Evolutionary conservation across 2,797 vertebrate genomes (phyloP).

Genomic region (Sebastes trivittatus): DNA sequence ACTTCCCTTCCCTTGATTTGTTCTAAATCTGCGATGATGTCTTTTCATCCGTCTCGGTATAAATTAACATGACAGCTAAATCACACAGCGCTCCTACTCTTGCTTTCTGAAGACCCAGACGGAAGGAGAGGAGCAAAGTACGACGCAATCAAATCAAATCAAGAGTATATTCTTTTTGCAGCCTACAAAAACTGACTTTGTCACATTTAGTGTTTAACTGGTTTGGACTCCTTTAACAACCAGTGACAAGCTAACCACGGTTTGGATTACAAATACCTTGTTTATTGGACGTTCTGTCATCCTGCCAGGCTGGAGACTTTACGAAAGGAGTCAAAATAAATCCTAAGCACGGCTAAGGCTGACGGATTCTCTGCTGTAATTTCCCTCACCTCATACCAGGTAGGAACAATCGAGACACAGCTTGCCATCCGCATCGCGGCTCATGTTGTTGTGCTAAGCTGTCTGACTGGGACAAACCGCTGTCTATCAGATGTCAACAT

Average conservation of each 20-base stretch:
- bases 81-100: neutral
- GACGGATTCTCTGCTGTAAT: slow-evolving; percentile 21
- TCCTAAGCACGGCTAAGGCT: neutral
- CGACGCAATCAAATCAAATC: neutral
- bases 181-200: neutral
- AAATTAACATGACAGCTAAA: slow-evolving; percentile 42
- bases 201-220: slow-evolving; percentile 4
- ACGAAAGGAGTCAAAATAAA: slow-evolving; percentile 39
- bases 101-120: neutral
- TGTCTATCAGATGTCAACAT: slow-evolving; percentile 5
- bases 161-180: no score
- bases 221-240: neutral
- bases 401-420: neutral
- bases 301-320: slow-evolving; percentile 25
- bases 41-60: slow-evolving; percentile 5
- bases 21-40: neutral
- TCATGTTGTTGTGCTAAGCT: neutral
- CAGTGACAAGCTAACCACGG: slow-evolving; percentile 24
- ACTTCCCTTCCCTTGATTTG: slow-evolving; percentile 9
- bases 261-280: slow-evolving; percentile 24
- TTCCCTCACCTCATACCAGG: neutral
- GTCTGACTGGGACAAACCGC: neutral
- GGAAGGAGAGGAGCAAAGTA: neutral
- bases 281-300: slow-evolving; percentile 42
- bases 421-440: neutral